Evolutionary conservation across 35 echinoderm and acorn worm species (phyloP).

Genomic region (Ophioderma brevispina): DNA sequence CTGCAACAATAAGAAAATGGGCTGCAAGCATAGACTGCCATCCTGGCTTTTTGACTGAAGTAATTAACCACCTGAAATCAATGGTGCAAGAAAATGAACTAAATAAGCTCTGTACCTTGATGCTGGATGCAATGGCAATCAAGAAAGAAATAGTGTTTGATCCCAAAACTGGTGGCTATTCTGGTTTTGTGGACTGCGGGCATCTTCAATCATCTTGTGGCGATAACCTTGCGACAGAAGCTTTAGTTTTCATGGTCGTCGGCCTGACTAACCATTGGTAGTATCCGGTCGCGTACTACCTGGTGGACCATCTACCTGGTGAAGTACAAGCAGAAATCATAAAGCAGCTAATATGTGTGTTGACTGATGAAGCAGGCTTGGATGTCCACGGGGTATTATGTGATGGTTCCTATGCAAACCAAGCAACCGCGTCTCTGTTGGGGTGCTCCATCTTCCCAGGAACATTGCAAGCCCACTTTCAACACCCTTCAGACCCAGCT

Average conservation of each 20-base stretch:
- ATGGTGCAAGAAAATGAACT: slow-evolving; percentile 18
- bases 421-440: slow-evolving; percentile 43
- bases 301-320: slow-evolving; percentile 53
- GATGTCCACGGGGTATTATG: slow-evolving; percentile 62
- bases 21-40: slow-evolving; percentile 49
- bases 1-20: slow-evolving; percentile 49
- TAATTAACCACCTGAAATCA: slow-evolving; percentile 43
- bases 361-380: slow-evolving; percentile 52
- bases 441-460: slow-evolving; percentile 55
- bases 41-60: slow-evolving; percentile 57
- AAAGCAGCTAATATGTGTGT: slow-evolving; percentile 30
- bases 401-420: slow-evolving; percentile 62
- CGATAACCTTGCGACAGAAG: slow-evolving; percentile 57
- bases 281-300: slow-evolving; percentile 59
- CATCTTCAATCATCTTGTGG: slow-evolving; percentile 25
- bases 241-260: slow-evolving; percentile 66
- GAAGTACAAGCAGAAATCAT: slow-evolving; percentile 49
- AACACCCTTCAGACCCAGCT: slow-evolving; percentile 38
- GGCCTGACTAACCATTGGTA: slow-evolving; percentile 56
- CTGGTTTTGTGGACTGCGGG: slow-evolving; percentile 59
- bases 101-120: slow-evolving; percentile 52
- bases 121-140: slow-evolving; percentile 64
- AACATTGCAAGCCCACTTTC: slow-evolving; percentile 28
- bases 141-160: slow-evolving; percentile 72
- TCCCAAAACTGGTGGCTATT: slow-evolving; percentile 50